Percentiles rank a stretch among this genome's conserved stretches.
phyloP scores from a whole-genome alignment of 2,113 vertebrate genomes.

The Oenanthe melanoleuca region DNA sequence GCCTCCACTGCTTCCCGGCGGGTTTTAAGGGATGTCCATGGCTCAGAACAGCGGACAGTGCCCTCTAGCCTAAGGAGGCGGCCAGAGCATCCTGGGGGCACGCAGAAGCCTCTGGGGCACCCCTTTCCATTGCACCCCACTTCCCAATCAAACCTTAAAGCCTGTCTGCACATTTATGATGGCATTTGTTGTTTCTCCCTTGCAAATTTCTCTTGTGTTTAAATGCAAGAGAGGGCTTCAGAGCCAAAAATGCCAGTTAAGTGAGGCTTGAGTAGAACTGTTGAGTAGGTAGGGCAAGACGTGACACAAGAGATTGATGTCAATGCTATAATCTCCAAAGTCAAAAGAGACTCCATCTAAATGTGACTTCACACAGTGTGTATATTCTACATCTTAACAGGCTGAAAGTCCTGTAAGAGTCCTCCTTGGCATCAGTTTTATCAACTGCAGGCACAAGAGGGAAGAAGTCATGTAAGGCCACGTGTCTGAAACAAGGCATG shows the following conservation, averaged over 20 bases:
- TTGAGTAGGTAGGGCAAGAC: neutral
- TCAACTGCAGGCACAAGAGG: neutral
- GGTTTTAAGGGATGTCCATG: neutral
- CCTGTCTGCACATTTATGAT: no score
- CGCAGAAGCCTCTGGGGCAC: neutral
- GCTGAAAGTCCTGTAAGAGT: neutral
- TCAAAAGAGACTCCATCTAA: neutral
- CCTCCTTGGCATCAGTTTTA: neutral
- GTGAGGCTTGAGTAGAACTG: neutral
- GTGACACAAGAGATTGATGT: neutral
- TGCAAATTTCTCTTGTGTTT: neutral
- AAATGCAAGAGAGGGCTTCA: neutral
- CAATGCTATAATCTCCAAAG: neutral
- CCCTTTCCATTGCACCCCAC: neutral
- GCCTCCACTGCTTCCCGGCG: neutral
- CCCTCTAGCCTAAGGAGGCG: constrained; percentile 30
- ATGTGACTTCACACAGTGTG: neutral
- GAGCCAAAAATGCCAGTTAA: neutral
- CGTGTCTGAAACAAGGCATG: neutral
- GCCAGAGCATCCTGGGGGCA: neutral
- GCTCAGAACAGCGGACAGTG: constrained; percentile 40
- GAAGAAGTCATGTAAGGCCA: neutral
- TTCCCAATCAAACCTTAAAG: neutral
- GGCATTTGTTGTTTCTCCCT: neutral
- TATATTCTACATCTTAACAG: neutral